Conservation (phyloP, 2,888 invertebrate genomes). For the Amphiduros pacificus region DNA sequence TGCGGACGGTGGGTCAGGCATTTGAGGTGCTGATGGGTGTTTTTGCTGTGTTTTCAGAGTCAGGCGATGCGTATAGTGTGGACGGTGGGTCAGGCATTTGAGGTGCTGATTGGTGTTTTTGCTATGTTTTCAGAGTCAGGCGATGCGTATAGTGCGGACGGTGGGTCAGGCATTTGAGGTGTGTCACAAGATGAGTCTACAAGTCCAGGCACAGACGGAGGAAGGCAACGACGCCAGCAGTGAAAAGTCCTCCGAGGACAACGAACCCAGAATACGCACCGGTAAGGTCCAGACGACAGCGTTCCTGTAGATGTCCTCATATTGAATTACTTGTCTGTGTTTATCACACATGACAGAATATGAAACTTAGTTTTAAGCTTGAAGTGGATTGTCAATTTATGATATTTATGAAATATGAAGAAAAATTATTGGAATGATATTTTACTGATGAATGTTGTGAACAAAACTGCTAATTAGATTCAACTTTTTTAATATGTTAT, state of each 20-base stretch:
- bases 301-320: no score
- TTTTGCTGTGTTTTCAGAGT: slow-evolving; percentile 69
- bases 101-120: slow-evolving; percentile 67
- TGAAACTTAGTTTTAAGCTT: no score
- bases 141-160: slow-evolving; percentile 96
- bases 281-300: no score
- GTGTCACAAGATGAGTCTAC: slow-evolving; percentile 77
- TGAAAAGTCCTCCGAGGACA: slow-evolving; percentile 32
- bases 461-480: no score
- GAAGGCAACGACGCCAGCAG: slow-evolving; percentile 29
- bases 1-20: slow-evolving; percentile 97
- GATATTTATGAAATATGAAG: no score
- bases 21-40: no score
- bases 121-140: slow-evolving; percentile 79
- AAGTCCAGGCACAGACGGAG: slow-evolving; percentile 23
- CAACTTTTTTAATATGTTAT: no score
- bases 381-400: no score
- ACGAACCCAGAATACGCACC: slow-evolving; percentile 14
- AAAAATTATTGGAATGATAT: no score
- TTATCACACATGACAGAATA: no score
- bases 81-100: slow-evolving; percentile 98
- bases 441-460: no score
- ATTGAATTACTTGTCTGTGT: no score
- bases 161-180: slow-evolving; percentile 99
- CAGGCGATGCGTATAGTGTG: slow-evolving; percentile 98